Evolutionary conservation across 2,113 vertebrate species (phyloP), one percentile per base, ranked within the genome.

Genomic region (Petaurus breviceps): DNA sequence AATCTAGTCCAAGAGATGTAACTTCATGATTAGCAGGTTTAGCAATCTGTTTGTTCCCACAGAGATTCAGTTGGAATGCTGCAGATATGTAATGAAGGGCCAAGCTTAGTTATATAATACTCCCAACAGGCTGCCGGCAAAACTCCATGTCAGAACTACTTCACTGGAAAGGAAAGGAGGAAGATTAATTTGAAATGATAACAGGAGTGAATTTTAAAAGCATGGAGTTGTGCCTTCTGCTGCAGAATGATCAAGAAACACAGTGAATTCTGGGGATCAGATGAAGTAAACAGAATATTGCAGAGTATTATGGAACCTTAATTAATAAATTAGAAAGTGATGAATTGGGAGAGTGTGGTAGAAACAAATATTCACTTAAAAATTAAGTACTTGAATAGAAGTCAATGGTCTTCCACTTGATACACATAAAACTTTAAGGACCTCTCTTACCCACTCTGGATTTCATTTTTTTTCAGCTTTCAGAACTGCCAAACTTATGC

Each of bases 171-270:
- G 37, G 24, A 92, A 61, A 92, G 6, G 12, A 51, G n/a, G 6
- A n/a, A 91, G 0, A 4, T 55, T 92, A 90, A 52, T 12, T 89
- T 54, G 49, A 92, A 43, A 19, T 53, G 2, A 52, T n/a, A 68
- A n/a, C 8, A 94, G 77, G 4, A 47, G 8, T 37, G 25, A 46
- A 57, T 93, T 52, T 4, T 0, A 0, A 77, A 77, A 90, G 54
- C 19, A n/a, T n/a, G 22, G 10, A 94, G 12, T 95, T 94, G 9
- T 89, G 4, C 16, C 31, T 12, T 54, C 3, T 47, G 12, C 6
- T 53, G 46, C 46, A 53, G 11, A 11, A 51, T 1, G 89, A 0
- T 9, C 90, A 54, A 23, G n/a, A 92, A 95, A 0, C 91, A 0
- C 6, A 54, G n/a, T 94, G 1, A 89, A 96, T 92, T 90, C 77